Evolutionary conservation across 2,888 invertebrate genomes (phyloP).

Genomic region (Chymomyza caudatula): DNA sequence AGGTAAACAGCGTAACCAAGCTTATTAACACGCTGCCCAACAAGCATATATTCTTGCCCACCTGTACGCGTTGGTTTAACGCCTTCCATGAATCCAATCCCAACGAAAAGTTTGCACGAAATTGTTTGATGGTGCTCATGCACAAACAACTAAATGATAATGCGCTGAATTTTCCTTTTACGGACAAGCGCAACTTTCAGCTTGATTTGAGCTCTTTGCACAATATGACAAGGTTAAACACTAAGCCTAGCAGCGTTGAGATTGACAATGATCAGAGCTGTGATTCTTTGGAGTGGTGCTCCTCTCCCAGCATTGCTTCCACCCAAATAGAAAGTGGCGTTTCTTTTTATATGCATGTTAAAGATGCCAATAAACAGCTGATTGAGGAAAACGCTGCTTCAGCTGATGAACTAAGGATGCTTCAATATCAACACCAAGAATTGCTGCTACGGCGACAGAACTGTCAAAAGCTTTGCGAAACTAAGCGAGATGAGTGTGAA

Average conservation of each 20-base stretch:
- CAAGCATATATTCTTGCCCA: conserved; percentile 10
- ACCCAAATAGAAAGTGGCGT: fast-evolving
- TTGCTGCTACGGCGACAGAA: not conserved
- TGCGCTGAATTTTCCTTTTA: conserved; percentile 57
- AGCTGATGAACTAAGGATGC: conserved; percentile 12
- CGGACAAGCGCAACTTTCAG: conserved; percentile 43
- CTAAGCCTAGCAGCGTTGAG: not conserved
- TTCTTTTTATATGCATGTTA: not conserved
- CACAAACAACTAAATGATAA: conserved; percentile 65
- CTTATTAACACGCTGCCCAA: conserved; percentile 25
- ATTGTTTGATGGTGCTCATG: conserved; percentile 67
- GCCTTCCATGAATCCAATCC: conserved; percentile 54
- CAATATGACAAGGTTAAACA: conserved; percentile 30
- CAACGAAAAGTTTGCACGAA: conserved; percentile 67
- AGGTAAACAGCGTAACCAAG: conserved; percentile 34
- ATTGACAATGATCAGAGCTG: not conserved
- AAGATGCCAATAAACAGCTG: conserved; percentile 19
- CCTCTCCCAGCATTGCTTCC: not conserved
- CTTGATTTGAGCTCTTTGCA: conserved; percentile 46
- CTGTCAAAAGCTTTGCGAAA: not conserved
- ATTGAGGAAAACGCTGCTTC: conserved; percentile 21
- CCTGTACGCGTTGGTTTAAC: conserved; percentile 65
- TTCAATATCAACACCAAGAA: conserved; percentile 11
- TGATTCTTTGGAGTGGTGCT: not conserved
- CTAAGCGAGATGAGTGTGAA: not conserved